phyloP scores from a whole-genome alignment of 2,888 invertebrate genomes.

The Amphipyra tragopoginis region DNA sequence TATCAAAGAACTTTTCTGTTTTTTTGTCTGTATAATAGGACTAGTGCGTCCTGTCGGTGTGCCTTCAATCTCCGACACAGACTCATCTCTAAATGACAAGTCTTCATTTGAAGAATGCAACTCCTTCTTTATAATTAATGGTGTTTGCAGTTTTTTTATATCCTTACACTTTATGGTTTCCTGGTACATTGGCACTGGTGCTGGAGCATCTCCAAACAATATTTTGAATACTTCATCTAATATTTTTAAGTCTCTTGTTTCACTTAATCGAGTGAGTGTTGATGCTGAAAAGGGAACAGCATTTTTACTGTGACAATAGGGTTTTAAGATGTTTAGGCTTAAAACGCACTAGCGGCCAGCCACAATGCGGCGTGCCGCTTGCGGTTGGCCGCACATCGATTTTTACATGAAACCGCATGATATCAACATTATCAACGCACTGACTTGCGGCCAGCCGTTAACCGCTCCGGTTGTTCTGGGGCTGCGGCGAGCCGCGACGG shows the following conservation, averaged over 20 bases:
- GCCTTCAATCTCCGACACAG: slow-evolving; percentile 78
- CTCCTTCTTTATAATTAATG: slow-evolving; percentile 47
- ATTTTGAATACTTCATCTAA: slow-evolving; percentile 75
- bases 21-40: slow-evolving; percentile 78
- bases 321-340: no score
- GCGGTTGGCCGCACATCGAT: no score
- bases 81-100: slow-evolving; percentile 67
- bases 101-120: slow-evolving; percentile 56
- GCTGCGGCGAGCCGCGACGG: no score
- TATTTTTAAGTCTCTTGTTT: slow-evolving; percentile 76
- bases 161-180: slow-evolving; percentile 25
- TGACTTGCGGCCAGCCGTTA: no score
- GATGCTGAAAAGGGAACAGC: slow-evolving; percentile 62
- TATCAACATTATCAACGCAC: no score
- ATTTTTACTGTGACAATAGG: no score
- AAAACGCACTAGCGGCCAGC: no score
- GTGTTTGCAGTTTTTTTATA: slow-evolving; percentile 9
- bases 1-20: slow-evolving; percentile 54
- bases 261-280: slow-evolving; percentile 71
- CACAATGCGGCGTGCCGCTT: no score
- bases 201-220: slow-evolving; percentile 67
- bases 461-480: no score
- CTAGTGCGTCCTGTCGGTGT: slow-evolving; percentile 80
- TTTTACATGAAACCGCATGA: no score
- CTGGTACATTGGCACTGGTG: slow-evolving; percentile 8